These are phyloP conservation scores for Rhyacichthys aspro DNA, from an alignment of 2,797 vertebrate species.

Conservation along the genomic window DNA sequence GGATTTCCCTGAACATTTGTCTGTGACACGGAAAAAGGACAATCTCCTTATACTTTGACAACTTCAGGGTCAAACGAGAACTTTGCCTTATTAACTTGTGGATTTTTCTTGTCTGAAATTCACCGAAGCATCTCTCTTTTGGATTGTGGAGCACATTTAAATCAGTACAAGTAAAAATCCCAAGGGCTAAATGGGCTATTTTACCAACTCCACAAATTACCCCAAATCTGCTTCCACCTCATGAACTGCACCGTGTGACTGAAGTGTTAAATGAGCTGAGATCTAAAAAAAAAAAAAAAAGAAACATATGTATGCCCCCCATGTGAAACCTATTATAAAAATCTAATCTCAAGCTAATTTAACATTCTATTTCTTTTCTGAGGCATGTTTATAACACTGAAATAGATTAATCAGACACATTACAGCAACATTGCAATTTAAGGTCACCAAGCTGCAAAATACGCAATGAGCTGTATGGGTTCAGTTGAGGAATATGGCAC, in stretches of 20 bases:
- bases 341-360: constrained; percentile 67
- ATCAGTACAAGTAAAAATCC: constrained; percentile 37
- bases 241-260: constrained; percentile 47
- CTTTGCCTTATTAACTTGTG: constrained; percentile 21
- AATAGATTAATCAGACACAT: constrained; percentile 66
- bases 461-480: constrained; percentile 58
- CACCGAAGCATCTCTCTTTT: constrained; percentile 38
- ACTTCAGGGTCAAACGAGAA: constrained; percentile 51
- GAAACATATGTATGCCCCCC: constrained; percentile 28
- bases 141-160: constrained; percentile 37
- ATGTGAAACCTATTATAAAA: constrained; percentile 66
- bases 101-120: constrained; percentile 36
- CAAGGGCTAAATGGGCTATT: constrained; percentile 33
- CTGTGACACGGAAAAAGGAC: constrained; percentile 60
- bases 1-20: constrained; percentile 65
- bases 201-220: constrained; percentile 49
- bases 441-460: constrained; percentile 57
- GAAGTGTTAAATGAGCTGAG: constrained; percentile 66
- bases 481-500: constrained; percentile 39
- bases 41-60: constrained; percentile 43
- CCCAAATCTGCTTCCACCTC: constrained; percentile 47
- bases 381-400: constrained; percentile 50
- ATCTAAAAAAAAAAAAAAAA: constrained; percentile 40
- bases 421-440: constrained; percentile 64
- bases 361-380: constrained; percentile 53